Conservation (phyloP, 2,113 vertebrate species). For the Corythornis madagascariensis region DNA sequence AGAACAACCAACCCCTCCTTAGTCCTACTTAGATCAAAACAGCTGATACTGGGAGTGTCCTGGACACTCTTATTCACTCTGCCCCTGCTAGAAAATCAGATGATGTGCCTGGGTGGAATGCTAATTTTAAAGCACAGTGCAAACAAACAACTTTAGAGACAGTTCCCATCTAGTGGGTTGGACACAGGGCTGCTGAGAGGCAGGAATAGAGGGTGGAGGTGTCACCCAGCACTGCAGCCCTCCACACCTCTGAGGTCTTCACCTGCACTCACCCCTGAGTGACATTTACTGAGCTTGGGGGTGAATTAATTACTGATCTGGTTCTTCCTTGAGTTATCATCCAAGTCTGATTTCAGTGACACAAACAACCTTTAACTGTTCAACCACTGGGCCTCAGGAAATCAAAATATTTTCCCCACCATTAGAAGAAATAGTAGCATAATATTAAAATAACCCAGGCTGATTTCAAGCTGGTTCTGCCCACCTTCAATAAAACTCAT, state of each 20-base stretch:
- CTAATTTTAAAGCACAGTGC: conserved; percentile 20
- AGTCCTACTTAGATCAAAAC: conserved; percentile 35
- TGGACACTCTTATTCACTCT: not conserved
- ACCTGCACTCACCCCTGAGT: not conserved
- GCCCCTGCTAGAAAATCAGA: conserved; percentile 32
- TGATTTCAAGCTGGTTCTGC: not conserved
- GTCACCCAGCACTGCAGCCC: not conserved
- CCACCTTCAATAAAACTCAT: not conserved
- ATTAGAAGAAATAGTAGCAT: not conserved
- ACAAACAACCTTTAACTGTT: not conserved
- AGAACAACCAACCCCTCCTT: conserved; percentile 32
- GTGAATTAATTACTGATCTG: not conserved
- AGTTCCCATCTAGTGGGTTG: not conserved
- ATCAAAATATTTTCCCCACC: not conserved
- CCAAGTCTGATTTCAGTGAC: not conserved
- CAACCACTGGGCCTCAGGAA: not conserved
- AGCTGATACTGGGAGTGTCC: conserved; percentile 58
- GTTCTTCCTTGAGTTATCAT: not conserved
- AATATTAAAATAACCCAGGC: conserved; percentile 1
- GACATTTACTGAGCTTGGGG: not conserved
- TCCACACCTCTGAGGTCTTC: not conserved
- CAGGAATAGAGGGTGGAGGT: not conserved
- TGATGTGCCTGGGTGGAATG: not conserved
- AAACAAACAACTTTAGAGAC: conserved; percentile 17
- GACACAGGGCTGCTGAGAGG: not conserved